phyloP scores from a whole-genome alignment of 2,797 vertebrate species.

The Cercopithecus petaurista region DNA sequence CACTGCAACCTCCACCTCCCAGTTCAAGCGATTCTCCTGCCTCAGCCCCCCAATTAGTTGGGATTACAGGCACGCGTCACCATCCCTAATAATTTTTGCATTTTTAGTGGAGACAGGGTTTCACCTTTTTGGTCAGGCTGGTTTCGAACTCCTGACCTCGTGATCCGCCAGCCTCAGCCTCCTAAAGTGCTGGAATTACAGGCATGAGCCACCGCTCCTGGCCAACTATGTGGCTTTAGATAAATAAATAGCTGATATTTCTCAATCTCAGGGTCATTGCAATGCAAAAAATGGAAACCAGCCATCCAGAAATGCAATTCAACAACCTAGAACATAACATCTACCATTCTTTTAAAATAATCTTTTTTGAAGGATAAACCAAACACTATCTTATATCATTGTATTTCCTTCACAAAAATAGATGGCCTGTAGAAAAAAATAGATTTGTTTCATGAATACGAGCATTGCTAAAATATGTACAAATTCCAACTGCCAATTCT shows the following conservation, averaged over 20 bases:
- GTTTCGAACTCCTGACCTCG: too few relatives aligned
- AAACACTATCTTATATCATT: not conserved
- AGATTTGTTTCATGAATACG: not conserved
- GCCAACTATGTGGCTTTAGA: not conserved
- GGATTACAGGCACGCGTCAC: too few relatives aligned
- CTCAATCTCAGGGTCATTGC: not conserved
- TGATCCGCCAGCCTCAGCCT: too few relatives aligned
- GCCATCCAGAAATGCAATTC: not conserved
- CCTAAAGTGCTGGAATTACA: too few relatives aligned
- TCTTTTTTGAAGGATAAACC: not conserved
- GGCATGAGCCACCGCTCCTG: too few relatives aligned
- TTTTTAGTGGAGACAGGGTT: too few relatives aligned
- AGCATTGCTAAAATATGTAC: not conserved
- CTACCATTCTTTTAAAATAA: constrained; percentile 42
- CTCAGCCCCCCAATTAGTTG: too few relatives aligned
- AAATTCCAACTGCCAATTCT: not conserved
- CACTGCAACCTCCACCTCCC: too few relatives aligned
- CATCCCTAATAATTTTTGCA: too few relatives aligned
- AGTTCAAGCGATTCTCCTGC: too few relatives aligned
- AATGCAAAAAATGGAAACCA: not conserved
- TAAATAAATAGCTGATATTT: not conserved
- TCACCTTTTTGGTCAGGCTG: too few relatives aligned
- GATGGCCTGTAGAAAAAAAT: constrained; percentile 19
- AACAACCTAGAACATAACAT: not conserved
- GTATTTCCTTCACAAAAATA: constrained; percentile 8